Evolutionary conservation across 2,888 invertebrate genomes (phyloP), one percentile per base, ranked within the genome.

Genomic region (Timema podura): DNA sequence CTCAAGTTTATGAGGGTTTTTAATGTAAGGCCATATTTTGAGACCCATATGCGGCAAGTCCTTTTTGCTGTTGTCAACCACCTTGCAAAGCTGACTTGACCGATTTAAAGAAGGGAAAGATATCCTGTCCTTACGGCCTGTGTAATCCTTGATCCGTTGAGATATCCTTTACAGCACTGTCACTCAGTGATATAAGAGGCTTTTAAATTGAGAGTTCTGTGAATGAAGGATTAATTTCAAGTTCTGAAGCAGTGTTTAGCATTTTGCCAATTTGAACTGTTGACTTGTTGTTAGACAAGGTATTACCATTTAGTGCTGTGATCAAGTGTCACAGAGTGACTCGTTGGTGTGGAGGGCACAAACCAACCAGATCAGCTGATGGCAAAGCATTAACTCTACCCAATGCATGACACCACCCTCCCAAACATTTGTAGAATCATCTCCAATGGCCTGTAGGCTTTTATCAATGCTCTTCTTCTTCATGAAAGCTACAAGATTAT

Each of bases 391-490:
- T 1, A 51, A 11, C 51, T 45, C 64, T 64, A 30, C n/a, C 48
- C 47, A 66, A 48, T 47, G 47, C 11, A 47, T 9, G 48, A 48
- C 15, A 9, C 48, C 59, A 45, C 61, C 68, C 47, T 64, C 15
- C 9, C 64, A 64, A 30, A 64, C 46, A 54, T 54, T 54, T 16
- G 61, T 5, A n/a, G 61, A 64, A 30, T 64, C 15, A 15, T 44
- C 30, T 16, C 11, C 68, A 68, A 68, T 59, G 30, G 59, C 61
- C 48, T 59, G 59, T 46, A 68, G 46, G n/a, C 59, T 8, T 68
- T 68, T 68, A 59, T 59, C 57, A 68, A 68, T 59, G 44, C 57
- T 9, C 6, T 57, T 68, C 47, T 68, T 61, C 68, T 68, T 68
- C 47, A 59, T 45, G 47, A 59, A 68, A 57, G 57, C 59, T 46